A percentile compares a stretch with the other conserved stretches of the same genome.
phyloP scores from a whole-genome alignment of 2,888 invertebrate species.

The Chrysina gloriosa region DNA sequence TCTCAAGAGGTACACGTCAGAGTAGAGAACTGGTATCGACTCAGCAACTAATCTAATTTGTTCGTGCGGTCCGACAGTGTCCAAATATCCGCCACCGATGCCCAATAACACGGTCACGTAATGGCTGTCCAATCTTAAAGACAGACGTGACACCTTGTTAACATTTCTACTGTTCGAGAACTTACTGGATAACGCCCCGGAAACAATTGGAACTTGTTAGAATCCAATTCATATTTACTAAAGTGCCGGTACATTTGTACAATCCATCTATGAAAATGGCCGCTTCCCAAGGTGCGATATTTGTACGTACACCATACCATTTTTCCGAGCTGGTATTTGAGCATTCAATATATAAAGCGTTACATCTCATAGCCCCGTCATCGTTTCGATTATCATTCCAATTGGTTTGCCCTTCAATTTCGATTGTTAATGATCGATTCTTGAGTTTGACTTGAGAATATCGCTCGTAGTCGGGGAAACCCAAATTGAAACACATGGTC shows the following conservation, averaged over 20 bases:
- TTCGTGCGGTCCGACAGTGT: constrained; percentile 75
- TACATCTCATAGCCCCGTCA: constrained; percentile 62
- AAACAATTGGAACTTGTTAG: constrained; percentile 68
- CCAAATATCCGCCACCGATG: constrained; percentile 71
- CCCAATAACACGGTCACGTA: constrained; percentile 77
- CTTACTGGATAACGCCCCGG: constrained; percentile 63
- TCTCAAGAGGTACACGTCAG: constrained; percentile 74
- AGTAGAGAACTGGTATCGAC: constrained; percentile 69
- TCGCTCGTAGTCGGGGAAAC: constrained; percentile 68
- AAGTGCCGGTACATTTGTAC: constrained; percentile 76
- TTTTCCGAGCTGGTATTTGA: constrained; percentile 58
- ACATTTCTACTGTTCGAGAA: constrained; percentile 9
- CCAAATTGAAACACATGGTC: constrained; percentile 76
- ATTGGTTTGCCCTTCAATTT: not conserved
- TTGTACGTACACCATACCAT: constrained; percentile 17
- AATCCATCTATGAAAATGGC: constrained; percentile 78
- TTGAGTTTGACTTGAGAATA: constrained; percentile 45
- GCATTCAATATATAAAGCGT: constrained; percentile 69
- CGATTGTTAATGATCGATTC: constrained; percentile 12
- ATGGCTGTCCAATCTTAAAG: constrained; percentile 68
- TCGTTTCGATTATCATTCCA: not conserved
- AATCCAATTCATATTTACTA: constrained; percentile 77
- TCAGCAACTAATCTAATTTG: constrained; percentile 74
- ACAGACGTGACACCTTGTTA: not conserved
- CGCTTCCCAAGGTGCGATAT: constrained; percentile 76